phyloP scores from a whole-genome alignment of 2,888 invertebrate genomes.

The Microplitis deprimator region DNA sequence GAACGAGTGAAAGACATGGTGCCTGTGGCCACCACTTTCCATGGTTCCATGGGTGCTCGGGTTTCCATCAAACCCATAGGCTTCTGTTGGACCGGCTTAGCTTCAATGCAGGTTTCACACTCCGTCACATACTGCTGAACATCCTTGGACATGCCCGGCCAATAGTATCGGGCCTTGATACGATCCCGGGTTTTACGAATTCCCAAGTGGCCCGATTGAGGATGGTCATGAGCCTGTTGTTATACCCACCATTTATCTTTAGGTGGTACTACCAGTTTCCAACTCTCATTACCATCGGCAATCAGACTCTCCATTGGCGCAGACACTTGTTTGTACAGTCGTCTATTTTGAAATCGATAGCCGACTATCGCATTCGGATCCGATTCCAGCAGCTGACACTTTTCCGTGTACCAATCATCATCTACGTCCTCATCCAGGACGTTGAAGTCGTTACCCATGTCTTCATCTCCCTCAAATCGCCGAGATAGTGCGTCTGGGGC shows the following conservation, averaged over 20 bases:
- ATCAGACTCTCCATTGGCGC: too few species aligned
- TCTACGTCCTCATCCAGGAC: too few species aligned
- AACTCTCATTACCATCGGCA: too few species aligned
- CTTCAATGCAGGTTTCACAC: slow-evolving; percentile 13
- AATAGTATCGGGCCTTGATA: neutral
- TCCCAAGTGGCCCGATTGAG: slow-evolving; percentile 33
- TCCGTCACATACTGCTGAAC: slow-evolving; percentile 36
- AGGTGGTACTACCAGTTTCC: too few species aligned
- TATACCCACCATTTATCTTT: neutral
- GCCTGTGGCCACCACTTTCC: slow-evolving; percentile 4
- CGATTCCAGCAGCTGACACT: too few species aligned
- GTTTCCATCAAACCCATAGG: slow-evolving; percentile 30
- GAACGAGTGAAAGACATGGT: neutral
- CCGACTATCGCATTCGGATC: too few species aligned
- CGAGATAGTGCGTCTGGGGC: too few species aligned
- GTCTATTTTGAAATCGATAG: too few species aligned
- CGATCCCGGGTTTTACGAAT: slow-evolving; percentile 22
- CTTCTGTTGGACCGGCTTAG: slow-evolving; percentile 37
- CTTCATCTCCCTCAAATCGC: too few species aligned
- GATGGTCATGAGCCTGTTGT: slow-evolving; percentile 26
- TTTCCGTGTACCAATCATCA: too few species aligned
- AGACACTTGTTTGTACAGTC: too few species aligned
- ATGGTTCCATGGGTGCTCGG: slow-evolving; percentile 32
- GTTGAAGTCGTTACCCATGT: too few species aligned
- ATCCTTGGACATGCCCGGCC: slow-evolving; percentile 39